Evolutionary conservation across 30 jellyfish, hydroid and myxozoan species (phyloP).

Genomic region (Aurelia sp.): DNA sequence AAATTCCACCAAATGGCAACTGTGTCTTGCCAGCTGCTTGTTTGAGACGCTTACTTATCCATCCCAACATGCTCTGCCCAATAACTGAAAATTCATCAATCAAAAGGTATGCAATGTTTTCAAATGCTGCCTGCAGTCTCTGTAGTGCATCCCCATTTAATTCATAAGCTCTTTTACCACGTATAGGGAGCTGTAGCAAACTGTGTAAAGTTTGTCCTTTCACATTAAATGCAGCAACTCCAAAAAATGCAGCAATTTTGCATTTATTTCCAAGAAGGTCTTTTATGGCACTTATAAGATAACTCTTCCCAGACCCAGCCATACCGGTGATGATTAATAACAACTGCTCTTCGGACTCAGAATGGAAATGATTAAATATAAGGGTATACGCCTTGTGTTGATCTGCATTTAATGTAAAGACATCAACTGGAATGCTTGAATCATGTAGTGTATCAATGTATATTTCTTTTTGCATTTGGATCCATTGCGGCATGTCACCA

Average conservation of each 20-base stretch:
- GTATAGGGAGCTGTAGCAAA: slow-evolving; percentile 15
- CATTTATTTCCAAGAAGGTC: slow-evolving; percentile 4
- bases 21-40: slow-evolving; percentile 32
- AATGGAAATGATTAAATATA: slow-evolving; percentile 3
- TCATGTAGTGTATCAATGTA: too few species aligned
- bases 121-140: neutral
- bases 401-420: neutral
- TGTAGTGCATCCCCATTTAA: slow-evolving; percentile 11
- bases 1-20: slow-evolving; percentile 34
- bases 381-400: slow-evolving; percentile 28
- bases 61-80: slow-evolving; percentile 28
- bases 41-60: slow-evolving; percentile 34
- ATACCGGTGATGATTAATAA: slow-evolving; percentile 16
- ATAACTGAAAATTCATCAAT: slow-evolving; percentile 46
- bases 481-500: slow-evolving; percentile 20
- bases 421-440: neutral
- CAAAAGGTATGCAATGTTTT: neutral
- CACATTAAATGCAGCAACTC: slow-evolving; percentile 36
- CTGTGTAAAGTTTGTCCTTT: slow-evolving; percentile 37
- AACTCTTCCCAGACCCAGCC: slow-evolving; percentile 57
- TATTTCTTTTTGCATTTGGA: neutral
- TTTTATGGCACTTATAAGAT: slow-evolving; percentile 18
- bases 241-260: neutral
- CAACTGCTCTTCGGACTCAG: neutral
- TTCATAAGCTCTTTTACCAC: slow-evolving; percentile 7